A percentile compares a stretch with the other conserved stretches of the same genome.
Conservation (phyloP, 2,888 invertebrate species). For the Xestia xanthographa region DNA sequence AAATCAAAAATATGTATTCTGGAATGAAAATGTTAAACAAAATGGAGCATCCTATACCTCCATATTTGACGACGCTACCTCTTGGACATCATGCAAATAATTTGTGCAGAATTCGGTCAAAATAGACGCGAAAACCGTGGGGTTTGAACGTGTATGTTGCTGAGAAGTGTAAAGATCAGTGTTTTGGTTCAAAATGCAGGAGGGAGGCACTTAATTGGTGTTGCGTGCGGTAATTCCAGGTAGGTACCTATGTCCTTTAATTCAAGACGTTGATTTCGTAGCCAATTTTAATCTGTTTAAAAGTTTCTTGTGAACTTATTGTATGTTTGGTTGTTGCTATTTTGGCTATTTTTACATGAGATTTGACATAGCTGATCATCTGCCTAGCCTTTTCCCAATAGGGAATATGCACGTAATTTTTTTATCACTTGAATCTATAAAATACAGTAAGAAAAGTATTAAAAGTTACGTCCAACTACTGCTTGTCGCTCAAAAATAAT, state of each 20-base stretch:
- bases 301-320: neutral
- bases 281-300: neutral
- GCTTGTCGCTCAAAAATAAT: too few relatives aligned
- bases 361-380: too few relatives aligned
- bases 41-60: conserved; percentile 38
- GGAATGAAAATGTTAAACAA: neutral
- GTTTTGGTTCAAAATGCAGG: conserved; percentile 19
- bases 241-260: neutral
- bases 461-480: too few relatives aligned
- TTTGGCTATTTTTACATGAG: too few relatives aligned
- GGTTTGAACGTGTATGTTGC: conserved; percentile 38
- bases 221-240: neutral
- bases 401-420: too few relatives aligned
- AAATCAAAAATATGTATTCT: neutral
- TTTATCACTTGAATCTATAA: too few relatives aligned
- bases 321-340: neutral
- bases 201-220: neutral
- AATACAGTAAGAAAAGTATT: too few relatives aligned
- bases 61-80: conserved; percentile 24
- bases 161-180: neutral
- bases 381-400: too few relatives aligned
- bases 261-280: neutral
- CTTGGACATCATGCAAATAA: conserved; percentile 53
- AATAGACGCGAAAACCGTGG: conserved; percentile 33
- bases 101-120: conserved; percentile 64